A percentile compares a stretch with the other conserved stretches of the same genome.
phyloP scores from a whole-genome alignment of 2,113 vertebrate genomes.

The Erythrocebus patas region DNA sequence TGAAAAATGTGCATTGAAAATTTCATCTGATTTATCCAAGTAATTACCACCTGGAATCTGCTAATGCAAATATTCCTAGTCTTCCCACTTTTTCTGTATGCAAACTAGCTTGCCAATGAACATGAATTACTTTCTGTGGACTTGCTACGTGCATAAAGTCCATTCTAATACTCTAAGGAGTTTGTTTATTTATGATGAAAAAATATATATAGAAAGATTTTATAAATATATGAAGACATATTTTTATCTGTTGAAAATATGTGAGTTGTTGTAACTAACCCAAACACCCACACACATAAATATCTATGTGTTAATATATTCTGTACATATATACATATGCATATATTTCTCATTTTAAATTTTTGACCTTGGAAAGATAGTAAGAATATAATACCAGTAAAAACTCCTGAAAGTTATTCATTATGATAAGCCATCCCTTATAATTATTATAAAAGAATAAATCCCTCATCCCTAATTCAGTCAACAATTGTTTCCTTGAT shows the following conservation, averaged over 20 bases:
- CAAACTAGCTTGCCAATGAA: neutral
- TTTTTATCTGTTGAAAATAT: neutral
- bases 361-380: neutral
- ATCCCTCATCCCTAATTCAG: neutral
- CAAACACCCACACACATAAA: neutral
- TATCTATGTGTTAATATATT: neutral
- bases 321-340: neutral
- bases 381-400: neutral
- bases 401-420: neutral
- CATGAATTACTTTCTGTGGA: slow-evolving; percentile 40
- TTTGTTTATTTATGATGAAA: neutral
- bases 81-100: slow-evolving; percentile 21
- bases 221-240: neutral
- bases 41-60: slow-evolving; percentile 66
- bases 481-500: neutral
- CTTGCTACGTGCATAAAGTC: neutral
- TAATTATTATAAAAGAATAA: neutral
- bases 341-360: neutral
- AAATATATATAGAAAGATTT: neutral
- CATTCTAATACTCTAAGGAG: neutral
- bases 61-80: slow-evolving; percentile 63
- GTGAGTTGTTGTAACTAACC: neutral
- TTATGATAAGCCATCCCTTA: neutral
- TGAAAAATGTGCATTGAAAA: slow-evolving; percentile 72
- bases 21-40: slow-evolving; percentile 37